A percentile compares a stretch with the other conserved stretches of the same genome.
Conservation (phyloP, 2,888 invertebrate species). For the Malthinus flaveolus region DNA sequence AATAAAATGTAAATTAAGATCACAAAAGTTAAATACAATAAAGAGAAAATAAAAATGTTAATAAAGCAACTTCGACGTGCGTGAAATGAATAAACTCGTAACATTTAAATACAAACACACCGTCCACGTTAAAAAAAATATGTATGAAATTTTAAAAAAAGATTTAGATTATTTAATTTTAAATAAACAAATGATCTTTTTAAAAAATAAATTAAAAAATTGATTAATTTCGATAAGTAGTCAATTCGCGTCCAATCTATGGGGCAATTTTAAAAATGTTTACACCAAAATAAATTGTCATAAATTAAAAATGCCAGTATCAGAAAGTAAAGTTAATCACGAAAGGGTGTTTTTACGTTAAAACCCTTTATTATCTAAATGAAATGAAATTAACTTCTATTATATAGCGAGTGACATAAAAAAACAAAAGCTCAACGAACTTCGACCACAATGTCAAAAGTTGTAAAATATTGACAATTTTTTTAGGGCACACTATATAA, state of each 20-base stretch:
- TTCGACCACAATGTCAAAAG: background rate
- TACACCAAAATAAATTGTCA: too few species aligned
- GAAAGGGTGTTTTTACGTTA: constrained; percentile 1
- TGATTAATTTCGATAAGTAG: background rate
- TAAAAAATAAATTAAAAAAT: background rate
- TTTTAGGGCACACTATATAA: background rate
- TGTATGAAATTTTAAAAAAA: too few species aligned
- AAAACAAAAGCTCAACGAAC: constrained; percentile 6
- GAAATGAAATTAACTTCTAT: constrained; percentile 6
- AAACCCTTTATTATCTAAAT: constrained; percentile 4
- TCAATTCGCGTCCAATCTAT: too few species aligned
- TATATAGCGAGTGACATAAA: background rate
- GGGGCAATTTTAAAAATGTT: too few species aligned
- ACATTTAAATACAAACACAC: constrained; percentile 6
- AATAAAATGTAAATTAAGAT: background rate
- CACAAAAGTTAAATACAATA: constrained; percentile 1
- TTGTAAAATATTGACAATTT: constrained; percentile 6
- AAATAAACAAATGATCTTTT: background rate
- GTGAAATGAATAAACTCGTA: constrained; percentile 17
- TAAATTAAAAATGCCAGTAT: background rate
- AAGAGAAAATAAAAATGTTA: constrained; percentile 11
- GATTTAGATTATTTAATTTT: background rate
- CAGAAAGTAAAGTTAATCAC: constrained; percentile 2
- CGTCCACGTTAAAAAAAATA: constrained; percentile 1
- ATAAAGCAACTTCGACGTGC: constrained; percentile 20